Percentiles rank a stretch among this genome's conserved stretches.
Conservation (phyloP, 2,113 vertebrate genomes). For the Puntigrus tetrazona region DNA sequence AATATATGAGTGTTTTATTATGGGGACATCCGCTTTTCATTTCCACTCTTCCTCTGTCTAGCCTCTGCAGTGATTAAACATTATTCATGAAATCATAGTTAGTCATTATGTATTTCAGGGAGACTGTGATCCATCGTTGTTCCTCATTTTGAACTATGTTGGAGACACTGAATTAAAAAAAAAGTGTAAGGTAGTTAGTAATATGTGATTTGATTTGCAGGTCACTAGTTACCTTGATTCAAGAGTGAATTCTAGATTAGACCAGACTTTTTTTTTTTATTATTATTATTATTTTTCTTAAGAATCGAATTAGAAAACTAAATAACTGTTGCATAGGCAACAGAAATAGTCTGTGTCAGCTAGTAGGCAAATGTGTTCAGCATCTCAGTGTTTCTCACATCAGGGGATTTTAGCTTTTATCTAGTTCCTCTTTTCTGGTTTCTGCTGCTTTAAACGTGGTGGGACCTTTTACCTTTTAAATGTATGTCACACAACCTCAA, state of each 20-base stretch:
- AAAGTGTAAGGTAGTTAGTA: background rate
- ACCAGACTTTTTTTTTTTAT: background rate
- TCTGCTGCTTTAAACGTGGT: slow-evolving; percentile 18
- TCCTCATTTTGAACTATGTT: slow-evolving; percentile 24
- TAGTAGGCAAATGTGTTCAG: background rate
- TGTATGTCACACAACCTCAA: slow-evolving; percentile 31
- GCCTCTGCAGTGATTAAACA: slow-evolving; percentile 29
- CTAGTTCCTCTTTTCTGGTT: slow-evolving; percentile 35
- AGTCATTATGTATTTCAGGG: slow-evolving; percentile 23
- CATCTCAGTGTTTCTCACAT: background rate
- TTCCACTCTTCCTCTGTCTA: slow-evolving; percentile 22
- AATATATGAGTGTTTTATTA: background rate
- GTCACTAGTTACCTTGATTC: background rate
- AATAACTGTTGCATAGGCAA: background rate
- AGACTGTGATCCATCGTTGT: slow-evolving; percentile 30
- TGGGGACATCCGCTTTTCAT: slow-evolving; percentile 32
- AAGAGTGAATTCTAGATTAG: background rate
- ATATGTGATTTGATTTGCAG: background rate
- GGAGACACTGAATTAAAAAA: background rate
- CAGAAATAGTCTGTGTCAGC: background rate
- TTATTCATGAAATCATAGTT: slow-evolving; percentile 26
- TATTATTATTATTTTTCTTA: too few relatives aligned
- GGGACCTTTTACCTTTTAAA: slow-evolving; percentile 33
- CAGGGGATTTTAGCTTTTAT: slow-evolving; percentile 31
- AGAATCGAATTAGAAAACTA: background rate